A percentile compares a stretch with the other conserved stretches of the same genome.
phyloP scores from a whole-genome alignment of 2,888 invertebrate genomes.

The Microctonus hyperodae region DNA sequence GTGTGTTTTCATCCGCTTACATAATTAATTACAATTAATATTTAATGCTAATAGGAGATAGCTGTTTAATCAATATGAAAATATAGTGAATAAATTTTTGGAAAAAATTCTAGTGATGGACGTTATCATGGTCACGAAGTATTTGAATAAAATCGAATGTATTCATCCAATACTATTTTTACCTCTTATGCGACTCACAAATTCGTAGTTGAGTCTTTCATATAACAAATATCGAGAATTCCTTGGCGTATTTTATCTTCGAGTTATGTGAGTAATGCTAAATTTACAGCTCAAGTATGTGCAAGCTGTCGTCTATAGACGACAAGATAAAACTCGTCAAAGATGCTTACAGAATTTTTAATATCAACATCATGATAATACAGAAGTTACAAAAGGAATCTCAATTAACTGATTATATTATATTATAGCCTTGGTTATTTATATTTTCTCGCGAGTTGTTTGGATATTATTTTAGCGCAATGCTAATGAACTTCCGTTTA shows the following conservation, averaged over 20 bases:
- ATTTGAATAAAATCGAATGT: neutral
- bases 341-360: slow-evolving; percentile 3
- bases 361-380: neutral
- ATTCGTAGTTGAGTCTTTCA: too few relatives aligned
- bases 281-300: neutral
- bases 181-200: too few relatives aligned
- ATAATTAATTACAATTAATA: neutral
- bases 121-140: slow-evolving; percentile 23
- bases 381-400: neutral
- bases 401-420: neutral
- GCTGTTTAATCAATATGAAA: neutral
- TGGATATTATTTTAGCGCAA: neutral
- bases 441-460: neutral
- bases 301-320: neutral
- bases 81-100: neutral
- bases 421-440: neutral
- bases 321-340: slow-evolving; percentile 10
- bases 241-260: slow-evolving; percentile 23
- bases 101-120: neutral
- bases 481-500: slow-evolving; percentile 26
- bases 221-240: slow-evolving; percentile 4
- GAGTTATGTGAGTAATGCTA: slow-evolving; percentile 4
- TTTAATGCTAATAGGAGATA: neutral
- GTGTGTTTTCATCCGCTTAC: neutral
- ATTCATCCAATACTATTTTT: neutral